phyloP scores from a whole-genome alignment of 2,113 vertebrate species.

The Mus musculus region DNA sequence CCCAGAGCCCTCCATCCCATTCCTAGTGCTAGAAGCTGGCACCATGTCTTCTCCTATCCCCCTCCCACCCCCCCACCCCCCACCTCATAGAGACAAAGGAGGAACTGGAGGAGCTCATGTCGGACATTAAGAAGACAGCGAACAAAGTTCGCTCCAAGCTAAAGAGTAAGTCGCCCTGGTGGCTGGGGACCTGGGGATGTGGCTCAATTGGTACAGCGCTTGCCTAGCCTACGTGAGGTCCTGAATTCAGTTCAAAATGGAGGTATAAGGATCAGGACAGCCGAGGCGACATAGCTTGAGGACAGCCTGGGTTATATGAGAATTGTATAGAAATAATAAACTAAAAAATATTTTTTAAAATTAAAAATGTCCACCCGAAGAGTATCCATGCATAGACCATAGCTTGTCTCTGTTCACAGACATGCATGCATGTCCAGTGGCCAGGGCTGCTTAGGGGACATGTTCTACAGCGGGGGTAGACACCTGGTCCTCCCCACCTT shows the following conservation, averaged over 20 bases:
- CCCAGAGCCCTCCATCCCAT: too few species aligned
- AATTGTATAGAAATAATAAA: not conserved
- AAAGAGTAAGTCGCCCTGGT: conserved; percentile 92
- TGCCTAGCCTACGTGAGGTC: not conserved
- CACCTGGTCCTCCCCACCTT: not conserved
- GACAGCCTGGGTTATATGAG: not conserved
- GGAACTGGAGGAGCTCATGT: conserved; percentile 97
- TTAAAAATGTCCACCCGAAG: not conserved
- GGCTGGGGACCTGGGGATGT: too few species aligned
- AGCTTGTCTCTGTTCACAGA: not conserved
- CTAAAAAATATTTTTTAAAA: not conserved
- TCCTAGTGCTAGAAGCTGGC: not conserved
- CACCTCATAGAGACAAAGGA: conserved; percentile 92
- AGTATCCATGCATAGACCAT: not conserved
- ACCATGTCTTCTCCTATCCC: not conserved
- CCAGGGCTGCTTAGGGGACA: not conserved
- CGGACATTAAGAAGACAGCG: conserved; percentile 97
- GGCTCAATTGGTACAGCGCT: not conserved
- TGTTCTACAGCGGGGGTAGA: too few species aligned
- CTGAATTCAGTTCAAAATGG: not conserved
- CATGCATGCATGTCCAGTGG: not conserved
- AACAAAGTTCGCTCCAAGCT: conserved; percentile 98
- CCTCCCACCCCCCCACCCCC: not conserved
- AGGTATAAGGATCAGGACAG: not conserved
- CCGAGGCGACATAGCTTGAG: too few species aligned